Base-by-base conservation (phyloP, 2,113 vertebrate genomes). In the Mesocricetus auratus region DNA sequence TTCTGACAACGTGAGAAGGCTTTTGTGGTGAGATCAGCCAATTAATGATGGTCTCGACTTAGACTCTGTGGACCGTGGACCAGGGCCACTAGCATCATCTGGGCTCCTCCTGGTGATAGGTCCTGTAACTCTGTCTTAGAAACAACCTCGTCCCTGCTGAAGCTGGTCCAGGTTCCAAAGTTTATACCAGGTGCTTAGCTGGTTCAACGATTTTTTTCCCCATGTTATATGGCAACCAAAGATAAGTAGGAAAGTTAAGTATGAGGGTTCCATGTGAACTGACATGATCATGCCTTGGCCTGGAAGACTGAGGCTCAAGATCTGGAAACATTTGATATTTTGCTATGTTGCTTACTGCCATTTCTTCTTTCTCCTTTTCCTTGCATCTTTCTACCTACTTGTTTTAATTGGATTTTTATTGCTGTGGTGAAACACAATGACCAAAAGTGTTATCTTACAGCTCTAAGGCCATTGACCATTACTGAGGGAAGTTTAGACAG, bases 11-110 rank as follows among this genome's bases (percentile, higher is more conserved):
- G n/a, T 68, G 81, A 26, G 29, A 64, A 58, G 33, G 45, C 3
- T 26, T 45, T 15, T 6, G n/a, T 36, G 13, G 33, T 39, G 22
- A 29, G 13, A 68, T 87, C 45, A 26, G 7, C 5, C n/a, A 82
- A 69, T 68, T 3, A 26, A 26, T 64, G 13, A 26, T 0, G 3
- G 12, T 6, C 36, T 64, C 60, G n/a, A 13, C 12, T 71, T 58
- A 36, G 17, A 5, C 16, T 11, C 47, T 0, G 3, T 0, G 68
- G 45, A 26, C 42, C 26, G 22, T 33, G 39, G 29, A 2, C 0
- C 26, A 69, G 29, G 21, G 15, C 58, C 31, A 22, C 11, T 17
- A 24, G 15, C 8, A 62, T n/a, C 64, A 45, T 24, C 69, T 94
- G 36, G 45, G 31, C 36, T 93, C 86, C 42, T 69, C 36, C 73